Conservation (phyloP, 2,797 vertebrate species). For the Malacoraja senta region DNA sequence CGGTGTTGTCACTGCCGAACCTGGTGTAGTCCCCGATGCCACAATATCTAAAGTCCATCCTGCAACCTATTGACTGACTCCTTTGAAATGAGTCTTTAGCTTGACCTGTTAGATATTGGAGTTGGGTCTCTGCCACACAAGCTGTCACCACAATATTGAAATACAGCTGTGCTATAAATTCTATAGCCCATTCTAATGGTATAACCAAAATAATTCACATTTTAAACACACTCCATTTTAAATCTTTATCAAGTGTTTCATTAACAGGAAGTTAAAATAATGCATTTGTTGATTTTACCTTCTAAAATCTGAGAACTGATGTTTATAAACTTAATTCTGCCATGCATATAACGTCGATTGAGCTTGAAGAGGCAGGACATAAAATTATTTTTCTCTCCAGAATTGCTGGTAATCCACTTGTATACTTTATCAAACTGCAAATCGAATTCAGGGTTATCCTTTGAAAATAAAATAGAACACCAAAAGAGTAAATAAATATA, state of each 20-base stretch:
- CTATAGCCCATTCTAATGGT: background rate
- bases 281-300: slow-evolving; percentile 42
- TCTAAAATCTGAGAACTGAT: slow-evolving; percentile 25
- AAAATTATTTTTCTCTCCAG: slow-evolving; percentile 44
- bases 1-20: too few species aligned
- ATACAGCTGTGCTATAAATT: background rate
- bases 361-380: slow-evolving; percentile 47
- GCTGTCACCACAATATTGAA: background rate
- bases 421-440: slow-evolving; percentile 49
- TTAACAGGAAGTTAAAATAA: background rate
- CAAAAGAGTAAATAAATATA: too few species aligned
- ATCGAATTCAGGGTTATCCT: slow-evolving; percentile 47
- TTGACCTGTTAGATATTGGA: background rate
- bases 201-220: background rate
- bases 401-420: slow-evolving; percentile 43
- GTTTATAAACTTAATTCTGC: slow-evolving; percentile 41
- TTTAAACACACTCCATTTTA: background rate
- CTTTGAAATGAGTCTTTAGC: background rate
- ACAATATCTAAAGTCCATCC: background rate
- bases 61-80: background rate
- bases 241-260: background rate
- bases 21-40: too few species aligned
- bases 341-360: slow-evolving; percentile 41
- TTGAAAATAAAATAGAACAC: background rate
- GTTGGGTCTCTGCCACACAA: background rate